A percentile compares a stretch with the other conserved stretches of the same genome.
Conservation (phyloP, 2,797 vertebrate genomes). For the Sebastes trivittatus region DNA sequence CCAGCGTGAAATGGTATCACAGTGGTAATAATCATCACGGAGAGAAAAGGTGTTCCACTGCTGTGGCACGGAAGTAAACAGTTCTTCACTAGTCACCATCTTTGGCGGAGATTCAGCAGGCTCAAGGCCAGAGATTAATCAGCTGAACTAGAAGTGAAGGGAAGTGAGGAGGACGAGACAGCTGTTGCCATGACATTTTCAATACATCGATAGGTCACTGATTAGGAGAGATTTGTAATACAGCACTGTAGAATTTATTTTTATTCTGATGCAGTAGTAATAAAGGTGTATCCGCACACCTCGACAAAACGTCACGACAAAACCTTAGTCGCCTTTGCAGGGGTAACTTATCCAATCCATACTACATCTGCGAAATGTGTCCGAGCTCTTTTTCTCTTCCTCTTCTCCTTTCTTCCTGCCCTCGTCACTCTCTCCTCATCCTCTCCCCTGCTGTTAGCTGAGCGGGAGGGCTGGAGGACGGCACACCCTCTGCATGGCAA, state of each 20-base stretch:
- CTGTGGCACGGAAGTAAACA: conserved; percentile 28
- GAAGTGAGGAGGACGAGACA: conserved; percentile 46
- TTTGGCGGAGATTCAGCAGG: conserved; percentile 49
- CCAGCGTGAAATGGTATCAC: not conserved
- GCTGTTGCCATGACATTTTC: conserved; percentile 69
- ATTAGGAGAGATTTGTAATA: conserved; percentile 14
- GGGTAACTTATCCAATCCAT: conserved; percentile 1
- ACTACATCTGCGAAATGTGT: conserved; percentile 2
- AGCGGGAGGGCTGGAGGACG: conserved; percentile 45
- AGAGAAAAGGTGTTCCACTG: conserved; percentile 43
- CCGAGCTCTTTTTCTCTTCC: conserved; percentile 3
- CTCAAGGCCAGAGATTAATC: conserved; percentile 67
- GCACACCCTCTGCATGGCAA: conserved; percentile 60
- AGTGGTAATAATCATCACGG: not conserved
- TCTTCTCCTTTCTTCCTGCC: conserved; percentile 21
- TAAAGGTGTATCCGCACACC: not conserved
- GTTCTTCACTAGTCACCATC: conserved; percentile 47
- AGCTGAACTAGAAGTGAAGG: conserved; percentile 42
- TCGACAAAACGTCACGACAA: not conserved
- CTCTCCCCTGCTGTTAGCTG: conserved; percentile 37
- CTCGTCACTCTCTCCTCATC: conserved; percentile 35
- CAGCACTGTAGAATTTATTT: not conserved
- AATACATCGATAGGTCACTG: conserved; percentile 21
- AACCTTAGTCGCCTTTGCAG: not conserved
- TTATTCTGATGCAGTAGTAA: not conserved